Evolutionary conservation across 2,888 invertebrate genomes (phyloP).

Genomic region (Conistra vaccinii): DNA sequence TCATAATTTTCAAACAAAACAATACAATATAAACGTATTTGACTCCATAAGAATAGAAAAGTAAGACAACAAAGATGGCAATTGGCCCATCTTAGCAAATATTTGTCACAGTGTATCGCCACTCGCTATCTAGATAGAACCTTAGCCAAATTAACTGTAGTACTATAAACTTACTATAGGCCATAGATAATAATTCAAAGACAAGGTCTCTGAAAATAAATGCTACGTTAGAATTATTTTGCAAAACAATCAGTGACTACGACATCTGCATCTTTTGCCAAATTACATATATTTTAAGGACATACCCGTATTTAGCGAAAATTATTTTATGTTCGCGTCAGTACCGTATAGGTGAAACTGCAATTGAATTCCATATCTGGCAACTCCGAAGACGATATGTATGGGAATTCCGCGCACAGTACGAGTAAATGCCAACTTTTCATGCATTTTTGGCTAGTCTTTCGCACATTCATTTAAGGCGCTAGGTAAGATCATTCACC

Average conservation of each 20-base stretch:
- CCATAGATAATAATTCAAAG: neutral
- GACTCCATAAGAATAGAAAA: constrained; percentile 20
- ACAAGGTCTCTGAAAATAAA: neutral
- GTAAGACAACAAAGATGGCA: constrained; percentile 42
- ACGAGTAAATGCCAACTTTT: neutral
- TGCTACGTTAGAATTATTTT: no score
- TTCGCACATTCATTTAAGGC: neutral
- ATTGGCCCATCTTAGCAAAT: constrained; percentile 42
- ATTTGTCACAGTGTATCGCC: constrained; percentile 41
- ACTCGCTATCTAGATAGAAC: constrained; percentile 51
- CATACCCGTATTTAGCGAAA: neutral
- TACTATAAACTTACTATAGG: neutral
- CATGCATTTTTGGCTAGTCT: neutral
- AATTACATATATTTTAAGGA: neutral
- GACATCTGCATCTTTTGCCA: neutral
- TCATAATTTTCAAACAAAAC: constrained; percentile 7
- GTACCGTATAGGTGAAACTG: neutral
- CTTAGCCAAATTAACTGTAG: constrained; percentile 49
- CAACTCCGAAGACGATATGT: neutral
- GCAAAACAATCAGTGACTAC: neutral
- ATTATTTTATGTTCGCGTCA: neutral
- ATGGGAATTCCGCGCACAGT: neutral
- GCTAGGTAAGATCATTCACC: neutral
- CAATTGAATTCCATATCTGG: neutral
- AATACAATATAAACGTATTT: constrained; percentile 8